A percentile compares a stretch with the other conserved stretches of the same genome.
phyloP scores from a whole-genome alignment of 2,113 vertebrate genomes.

The Onychostruthus taczanowskii region DNA sequence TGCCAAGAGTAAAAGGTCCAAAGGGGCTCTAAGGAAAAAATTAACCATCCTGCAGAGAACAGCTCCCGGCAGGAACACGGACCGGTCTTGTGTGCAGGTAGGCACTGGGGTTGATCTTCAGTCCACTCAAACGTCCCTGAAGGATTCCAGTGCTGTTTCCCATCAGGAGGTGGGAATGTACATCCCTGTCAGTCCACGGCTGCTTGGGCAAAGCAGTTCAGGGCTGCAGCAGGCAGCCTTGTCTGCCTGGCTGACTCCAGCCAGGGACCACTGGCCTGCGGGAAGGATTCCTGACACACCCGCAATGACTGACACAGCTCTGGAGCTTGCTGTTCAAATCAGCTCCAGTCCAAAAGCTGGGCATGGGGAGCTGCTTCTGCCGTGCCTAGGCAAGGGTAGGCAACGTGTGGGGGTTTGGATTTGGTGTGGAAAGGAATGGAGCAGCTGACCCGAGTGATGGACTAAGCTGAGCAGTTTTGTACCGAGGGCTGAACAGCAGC shows the following conservation, averaged over 20 bases:
- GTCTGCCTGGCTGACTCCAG: too few relatives aligned
- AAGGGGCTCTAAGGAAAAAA: slow-evolving; percentile 48
- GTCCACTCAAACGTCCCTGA: too few relatives aligned
- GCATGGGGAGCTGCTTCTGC: neutral
- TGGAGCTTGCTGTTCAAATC: neutral
- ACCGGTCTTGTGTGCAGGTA: slow-evolving; percentile 46
- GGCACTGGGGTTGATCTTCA: neutral
- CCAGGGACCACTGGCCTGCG: too few relatives aligned
- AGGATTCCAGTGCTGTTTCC: too few relatives aligned
- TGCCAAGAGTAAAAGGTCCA: slow-evolving; percentile 46
- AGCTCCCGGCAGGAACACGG: slow-evolving; percentile 38
- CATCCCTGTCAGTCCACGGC: too few relatives aligned
- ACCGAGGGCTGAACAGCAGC: neutral
- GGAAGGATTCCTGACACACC: too few relatives aligned
- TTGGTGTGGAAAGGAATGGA: neutral
- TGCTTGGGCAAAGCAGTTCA: too few relatives aligned
- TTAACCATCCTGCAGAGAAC: slow-evolving; percentile 40
- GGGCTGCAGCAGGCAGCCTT: too few relatives aligned
- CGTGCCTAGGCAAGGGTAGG: neutral
- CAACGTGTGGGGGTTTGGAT: neutral
- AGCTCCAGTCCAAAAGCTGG: neutral
- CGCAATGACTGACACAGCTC: too few relatives aligned
- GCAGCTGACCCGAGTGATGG: neutral
- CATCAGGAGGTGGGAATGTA: too few relatives aligned
- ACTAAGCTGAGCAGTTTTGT: neutral